phyloP scores from a whole-genome alignment of 2,888 invertebrate species.

The Drosophila mulleri region DNA sequence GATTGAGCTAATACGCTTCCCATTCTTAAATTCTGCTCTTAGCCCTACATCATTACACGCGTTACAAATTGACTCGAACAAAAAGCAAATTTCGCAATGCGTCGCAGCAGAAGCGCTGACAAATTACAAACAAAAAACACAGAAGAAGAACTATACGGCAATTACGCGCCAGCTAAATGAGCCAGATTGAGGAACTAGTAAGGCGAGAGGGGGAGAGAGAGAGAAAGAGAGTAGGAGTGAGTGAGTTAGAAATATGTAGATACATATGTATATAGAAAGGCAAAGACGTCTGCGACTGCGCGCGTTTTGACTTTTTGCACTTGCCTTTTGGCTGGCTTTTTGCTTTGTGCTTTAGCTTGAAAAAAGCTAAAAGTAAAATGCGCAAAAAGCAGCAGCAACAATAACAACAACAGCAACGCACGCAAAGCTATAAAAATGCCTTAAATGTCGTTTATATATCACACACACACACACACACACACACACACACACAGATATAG shows the following conservation, averaged over 20 bases:
- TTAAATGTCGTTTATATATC: constrained; percentile 77
- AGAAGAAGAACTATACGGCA: constrained; percentile 43
- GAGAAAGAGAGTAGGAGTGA: background rate
- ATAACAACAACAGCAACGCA: constrained; percentile 37
- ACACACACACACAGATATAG: background rate
- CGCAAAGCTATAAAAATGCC: constrained; percentile 78
- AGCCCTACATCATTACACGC: constrained; percentile 43
- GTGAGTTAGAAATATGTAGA: background rate
- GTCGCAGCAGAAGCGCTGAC: constrained; percentile 55
- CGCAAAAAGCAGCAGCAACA: constrained; percentile 50
- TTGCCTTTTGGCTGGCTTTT: constrained; percentile 46
- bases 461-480: constrained; percentile 19
- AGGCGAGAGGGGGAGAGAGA: background rate
- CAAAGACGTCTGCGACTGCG: constrained; percentile 65
- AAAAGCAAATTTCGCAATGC: constrained; percentile 48
- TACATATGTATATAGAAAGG: constrained; percentile 5
- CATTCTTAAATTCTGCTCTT: constrained; percentile 15
- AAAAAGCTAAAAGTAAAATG: constrained; percentile 58
- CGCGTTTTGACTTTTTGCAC: constrained; percentile 55
- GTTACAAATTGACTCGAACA: constrained; percentile 48
- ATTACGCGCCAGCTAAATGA: constrained; percentile 27
- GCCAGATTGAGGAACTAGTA: background rate
- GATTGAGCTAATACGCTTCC: constrained; percentile 10
- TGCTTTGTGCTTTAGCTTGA: constrained; percentile 36
- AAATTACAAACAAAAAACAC: constrained; percentile 43